Evolutionary conservation across 1,140 invertebrate species (phyloP), one percentile per base, ranked within the genome.

Genomic region (Cydia amplana): DNA sequence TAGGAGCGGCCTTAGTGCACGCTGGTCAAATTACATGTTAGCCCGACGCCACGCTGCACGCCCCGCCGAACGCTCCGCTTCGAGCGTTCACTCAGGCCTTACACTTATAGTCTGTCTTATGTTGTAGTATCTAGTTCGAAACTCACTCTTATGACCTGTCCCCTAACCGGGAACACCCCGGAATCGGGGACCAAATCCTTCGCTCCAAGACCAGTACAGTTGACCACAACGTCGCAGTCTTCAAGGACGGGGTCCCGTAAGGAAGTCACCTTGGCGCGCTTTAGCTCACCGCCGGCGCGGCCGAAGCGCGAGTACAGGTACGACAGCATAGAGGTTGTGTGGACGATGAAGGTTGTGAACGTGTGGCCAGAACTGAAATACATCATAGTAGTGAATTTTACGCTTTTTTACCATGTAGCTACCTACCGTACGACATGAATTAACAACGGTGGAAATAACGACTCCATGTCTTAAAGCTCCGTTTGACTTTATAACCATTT

Each of bases 161-260:
- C 96, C 79, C 96, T 93, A n/a, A 96, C 93, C 7, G 96, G 93
- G 51, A 82, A 77, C 18, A 96, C 88, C 55, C 85, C 79, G 4
- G 87, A 74, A 91, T 97, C 96, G 7, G 90, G 87, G 2, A 94
- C 93, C 6, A 96, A 85, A 4, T 91, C 32, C 74, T 88, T 87
- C 6, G 96, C 94, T 10, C 93, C 94, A 0, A 97, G 84, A 1
- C 96, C 96, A 25, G 94, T 94, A 81, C 96, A 97, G 86, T 97
- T 97, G 28, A 97, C 93, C 40, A 97, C 91, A 1, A 96, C 92
- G 85, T 96, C 94, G 83, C 94, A 96, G 0, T 84, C 89, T 1
- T 92, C 82, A 0, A 91, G 75, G 1, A 87, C 78, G 0, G 95
- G 83, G 75, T 95, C 93, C 7, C 93, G 79, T 2, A 97, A 87